phyloP scores from a whole-genome alignment of 2,797 vertebrate species.

The Eleutherodactylus coqui region DNA sequence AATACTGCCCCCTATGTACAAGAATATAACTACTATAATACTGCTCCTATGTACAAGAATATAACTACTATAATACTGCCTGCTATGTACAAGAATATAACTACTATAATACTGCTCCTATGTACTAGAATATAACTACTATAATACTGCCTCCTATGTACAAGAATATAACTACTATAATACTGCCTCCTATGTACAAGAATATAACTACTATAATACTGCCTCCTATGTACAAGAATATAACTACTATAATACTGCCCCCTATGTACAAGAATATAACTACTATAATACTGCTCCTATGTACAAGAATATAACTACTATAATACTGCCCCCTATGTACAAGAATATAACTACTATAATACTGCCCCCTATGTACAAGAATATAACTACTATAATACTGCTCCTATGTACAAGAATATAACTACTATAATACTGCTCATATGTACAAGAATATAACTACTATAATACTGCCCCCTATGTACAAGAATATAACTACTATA shows the following conservation, averaged over 20 bases:
- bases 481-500: constrained; percentile 7
- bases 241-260: not conserved
- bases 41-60: constrained; percentile 4
- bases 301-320: not conserved
- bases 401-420: no score
- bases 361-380: not conserved
- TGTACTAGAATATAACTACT: not conserved
- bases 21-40: constrained; percentile 11
- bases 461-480: not conserved
- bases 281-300: not conserved
- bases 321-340: not conserved
- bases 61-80: constrained; percentile 3
- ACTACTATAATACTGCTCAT: not conserved
- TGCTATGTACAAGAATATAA: not conserved
- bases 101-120: not conserved
- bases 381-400: no score
- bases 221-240: not conserved
- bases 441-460: constrained; percentile 7
- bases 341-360: constrained; percentile 4
- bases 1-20: constrained; percentile 7
- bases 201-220: constrained; percentile 19
- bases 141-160: constrained; percentile 4
- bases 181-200: not conserved
- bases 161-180: constrained; percentile 10
- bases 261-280: constrained; percentile 6